These are phyloP conservation scores for Helicoverpa armigera DNA, from an alignment of 1,140 invertebrate species.

Conservation along the genomic window DNA sequence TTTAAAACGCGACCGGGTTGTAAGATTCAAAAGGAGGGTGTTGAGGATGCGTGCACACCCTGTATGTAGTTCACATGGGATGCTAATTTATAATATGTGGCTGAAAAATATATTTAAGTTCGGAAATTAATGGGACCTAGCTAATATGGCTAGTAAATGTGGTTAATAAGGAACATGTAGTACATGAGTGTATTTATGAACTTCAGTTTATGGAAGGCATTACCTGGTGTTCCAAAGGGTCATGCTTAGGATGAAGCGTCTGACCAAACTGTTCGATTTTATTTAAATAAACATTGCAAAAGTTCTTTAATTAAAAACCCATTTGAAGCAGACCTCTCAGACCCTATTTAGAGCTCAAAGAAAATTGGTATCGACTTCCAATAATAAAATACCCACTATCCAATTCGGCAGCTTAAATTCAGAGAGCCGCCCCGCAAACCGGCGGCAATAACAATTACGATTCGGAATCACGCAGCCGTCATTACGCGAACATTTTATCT, in stretches of 20 bases:
- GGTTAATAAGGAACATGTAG: no score
- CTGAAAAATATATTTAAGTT: background rate
- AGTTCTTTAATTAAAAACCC: no score
- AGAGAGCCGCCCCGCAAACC: constrained; percentile 47
- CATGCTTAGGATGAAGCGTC: no score
- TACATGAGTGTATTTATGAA: no score
- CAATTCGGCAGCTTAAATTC: constrained; percentile 43
- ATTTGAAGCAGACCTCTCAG: no score
- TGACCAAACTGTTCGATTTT: no score
- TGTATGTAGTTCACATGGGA: constrained; percentile 36
- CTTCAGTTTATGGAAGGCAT: no score
- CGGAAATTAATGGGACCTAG: no score
- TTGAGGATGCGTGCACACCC: constrained; percentile 13
- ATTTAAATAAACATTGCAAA: no score
- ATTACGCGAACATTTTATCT: constrained; percentile 83
- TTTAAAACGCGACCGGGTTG: constrained; percentile 73
- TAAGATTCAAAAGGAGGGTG: constrained; percentile 72
- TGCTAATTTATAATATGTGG: constrained; percentile 25
- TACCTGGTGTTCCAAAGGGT: no score
- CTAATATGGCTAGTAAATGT: no score
- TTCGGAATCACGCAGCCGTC: constrained; percentile 83
- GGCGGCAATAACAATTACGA: constrained; percentile 80
- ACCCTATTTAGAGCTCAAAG: no score
- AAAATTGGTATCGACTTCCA: background rate
- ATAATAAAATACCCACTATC: constrained; percentile 32